phyloP scores from a whole-genome alignment of 2,113 vertebrate genomes.

The Progne subis region DNA sequence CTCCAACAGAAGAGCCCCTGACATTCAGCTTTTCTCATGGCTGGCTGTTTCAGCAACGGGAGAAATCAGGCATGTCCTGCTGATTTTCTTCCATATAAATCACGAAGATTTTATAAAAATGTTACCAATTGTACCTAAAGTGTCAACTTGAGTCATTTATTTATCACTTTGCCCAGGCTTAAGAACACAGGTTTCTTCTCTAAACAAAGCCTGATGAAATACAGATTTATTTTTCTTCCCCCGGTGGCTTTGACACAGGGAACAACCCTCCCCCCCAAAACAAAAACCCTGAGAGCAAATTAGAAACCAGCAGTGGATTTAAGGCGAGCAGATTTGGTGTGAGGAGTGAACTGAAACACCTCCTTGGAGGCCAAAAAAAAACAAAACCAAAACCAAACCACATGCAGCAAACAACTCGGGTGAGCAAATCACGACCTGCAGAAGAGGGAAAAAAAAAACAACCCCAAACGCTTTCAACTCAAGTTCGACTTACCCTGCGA shows the following conservation, averaged over 20 bases:
- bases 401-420: conserved; percentile 86
- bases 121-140: conserved; percentile 36
- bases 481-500: conserved; percentile 56
- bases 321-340: conserved; percentile 82
- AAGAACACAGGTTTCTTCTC: conserved; percentile 40
- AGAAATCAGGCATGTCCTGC: background rate
- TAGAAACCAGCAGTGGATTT: conserved; percentile 84
- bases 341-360: conserved; percentile 48
- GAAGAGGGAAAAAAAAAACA: conserved; percentile 40
- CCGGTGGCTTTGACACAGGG: conserved; percentile 68
- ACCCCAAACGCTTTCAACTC: background rate
- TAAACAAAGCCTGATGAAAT: conserved; percentile 70
- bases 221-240: background rate
- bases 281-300: conserved; percentile 73
- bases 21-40: background rate
- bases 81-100: background rate
- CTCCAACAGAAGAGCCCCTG: background rate
- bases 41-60: background rate
- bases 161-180: conserved; percentile 55
- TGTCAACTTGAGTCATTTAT: background rate
- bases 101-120: background rate
- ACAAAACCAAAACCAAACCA: conserved; percentile 68
- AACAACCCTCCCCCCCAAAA: conserved; percentile 41
- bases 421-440: conserved; percentile 76
- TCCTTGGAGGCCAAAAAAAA: conserved; percentile 67